Evolutionary conservation across 1,140 invertebrate genomes (phyloP), one percentile per base, ranked within the genome.

Genomic region (Planococcus citri): DNA sequence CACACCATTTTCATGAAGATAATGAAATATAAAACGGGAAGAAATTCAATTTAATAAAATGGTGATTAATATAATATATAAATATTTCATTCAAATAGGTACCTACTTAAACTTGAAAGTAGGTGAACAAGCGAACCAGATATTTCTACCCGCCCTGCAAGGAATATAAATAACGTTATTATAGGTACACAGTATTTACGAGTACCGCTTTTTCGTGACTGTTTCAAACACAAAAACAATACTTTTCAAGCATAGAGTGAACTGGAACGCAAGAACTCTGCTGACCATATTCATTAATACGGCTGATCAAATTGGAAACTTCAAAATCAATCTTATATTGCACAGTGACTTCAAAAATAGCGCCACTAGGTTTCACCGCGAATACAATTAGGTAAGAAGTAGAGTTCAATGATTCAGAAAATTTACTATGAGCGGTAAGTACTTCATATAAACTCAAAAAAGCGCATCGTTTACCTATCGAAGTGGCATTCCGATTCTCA

Each of bases 181-280:
- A n/a, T n/a, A n/a, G n/a, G n/a, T n/a, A n/a, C n/a, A n/a, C n/a
- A n/a, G n/a, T n/a, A n/a, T n/a, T n/a, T n/a, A n/a, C n/a, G n/a
- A n/a, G n/a, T n/a, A n/a, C n/a, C n/a, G n/a, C n/a, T n/a, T n/a
- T n/a, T n/a, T n/a, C n/a, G n/a, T n/a, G n/a, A 33, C 29, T 3
- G n/a, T n/a, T n/a, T n/a, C n/a, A n/a, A n/a, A n/a, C n/a, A n/a
- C 89, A 91, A 76, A 85, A 90, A 79, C 89, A 91, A 77, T 90
- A 91, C 68, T 90, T 81, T 75, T 91, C 88, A 27, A 92, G 79
- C 73, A 84, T 81, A 73, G 85, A 87, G 74, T 91, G 84, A 68
- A 85, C 81, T 10, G 10, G 2, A 25, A 92, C 82, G 75, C 91
- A 94, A 72, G 80, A 80, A 77, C 89, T 91, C 76, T 92, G 88